Base-by-base conservation (phyloP, 2,888 invertebrate species). In the Pseudococcus viburni region DNA sequence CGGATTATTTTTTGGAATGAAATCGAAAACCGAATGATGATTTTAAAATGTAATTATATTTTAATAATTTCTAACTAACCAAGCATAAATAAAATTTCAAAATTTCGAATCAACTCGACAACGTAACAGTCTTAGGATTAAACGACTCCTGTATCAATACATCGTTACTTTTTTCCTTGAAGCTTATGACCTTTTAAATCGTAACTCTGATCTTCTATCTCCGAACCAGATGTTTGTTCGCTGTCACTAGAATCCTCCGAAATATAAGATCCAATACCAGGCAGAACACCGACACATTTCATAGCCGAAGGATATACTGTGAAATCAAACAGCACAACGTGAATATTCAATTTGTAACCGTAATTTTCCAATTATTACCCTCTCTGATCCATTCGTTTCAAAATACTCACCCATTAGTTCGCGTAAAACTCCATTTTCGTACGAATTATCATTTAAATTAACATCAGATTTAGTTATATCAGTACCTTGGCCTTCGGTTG, bases 221-320 rank as follows among this genome's bases (percentile, higher is more conserved):
- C 87, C 6, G 87, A 87, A 12, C 77, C 77, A 12, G 87, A 87
- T n/a, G 87, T 87, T 19, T 55, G 77, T 39, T 87, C 87, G 15
- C 77, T 77, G 15, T 87, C 87, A 39, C 87, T 87, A 9, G 87
- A 83, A 80, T 87, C 87, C 15, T 87, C 87, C 51, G 87, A 87
- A 80, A 87, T 87, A 39, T 87, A 87, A 15, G 87, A 87, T 33
- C 87, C 87, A 22, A 87, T 87, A 51, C 87, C 87, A 33, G 87
- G 87, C 33, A 87, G 33, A 19, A 87, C 55, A 26, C 87, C 87
- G 19, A 87, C 80, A 83, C 87, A 87, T 48, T 87, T 42, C 87
- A 77, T 87, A n/a, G 87, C 87, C 19, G 87, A 48, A 8, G 87
- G 87, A 55, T 83, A 87, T 17, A 33, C 87, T 83, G 55, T 9